Evolutionary conservation across 1,140 invertebrate genomes (phyloP).

Genomic region (Eupeodes corollae): DNA sequence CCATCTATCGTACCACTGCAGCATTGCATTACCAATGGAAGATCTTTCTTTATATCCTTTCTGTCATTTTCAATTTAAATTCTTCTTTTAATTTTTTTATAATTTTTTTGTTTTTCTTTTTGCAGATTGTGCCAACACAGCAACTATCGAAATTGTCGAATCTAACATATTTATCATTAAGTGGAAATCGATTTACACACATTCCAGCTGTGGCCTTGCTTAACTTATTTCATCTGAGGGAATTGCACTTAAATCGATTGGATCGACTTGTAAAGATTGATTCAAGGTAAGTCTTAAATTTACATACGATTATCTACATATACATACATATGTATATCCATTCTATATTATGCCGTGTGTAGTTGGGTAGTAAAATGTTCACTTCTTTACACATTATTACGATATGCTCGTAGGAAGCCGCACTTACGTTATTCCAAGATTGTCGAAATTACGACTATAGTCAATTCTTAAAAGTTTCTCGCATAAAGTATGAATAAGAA

Average conservation of each 20-base stretch:
- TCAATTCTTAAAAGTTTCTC: too few species aligned
- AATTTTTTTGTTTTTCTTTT: conserved; percentile 8
- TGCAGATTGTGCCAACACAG: conserved; percentile 53
- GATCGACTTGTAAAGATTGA: conserved; percentile 54
- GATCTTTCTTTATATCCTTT: conserved; percentile 10
- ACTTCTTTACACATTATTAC: too few species aligned
- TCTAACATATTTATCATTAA: conserved; percentile 58
- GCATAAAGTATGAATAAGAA: too few species aligned
- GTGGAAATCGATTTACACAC: conserved; percentile 59
- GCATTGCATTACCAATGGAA: conserved; percentile 8
- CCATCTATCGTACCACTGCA: conserved; percentile 15
- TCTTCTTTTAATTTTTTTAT: conserved; percentile 1
- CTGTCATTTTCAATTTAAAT: not conserved
- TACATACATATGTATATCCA: too few species aligned
- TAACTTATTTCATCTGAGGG: conserved; percentile 64
- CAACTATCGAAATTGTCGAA: conserved; percentile 62
- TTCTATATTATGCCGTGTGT: too few species aligned
- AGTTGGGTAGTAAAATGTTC: too few species aligned
- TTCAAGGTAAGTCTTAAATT: conserved; percentile 41
- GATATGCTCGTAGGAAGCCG: too few species aligned
- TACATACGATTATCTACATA: too few species aligned
- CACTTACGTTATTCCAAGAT: too few species aligned
- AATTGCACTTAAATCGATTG: conserved; percentile 57
- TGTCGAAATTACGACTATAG: too few species aligned
- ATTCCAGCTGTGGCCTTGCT: conserved; percentile 64